A percentile compares a stretch with the other conserved stretches of the same genome.
These are phyloP conservation scores for Porites lutea DNA, from an alignment of 64 coral and sea anemone genomes.

Conservation along the genomic window DNA sequence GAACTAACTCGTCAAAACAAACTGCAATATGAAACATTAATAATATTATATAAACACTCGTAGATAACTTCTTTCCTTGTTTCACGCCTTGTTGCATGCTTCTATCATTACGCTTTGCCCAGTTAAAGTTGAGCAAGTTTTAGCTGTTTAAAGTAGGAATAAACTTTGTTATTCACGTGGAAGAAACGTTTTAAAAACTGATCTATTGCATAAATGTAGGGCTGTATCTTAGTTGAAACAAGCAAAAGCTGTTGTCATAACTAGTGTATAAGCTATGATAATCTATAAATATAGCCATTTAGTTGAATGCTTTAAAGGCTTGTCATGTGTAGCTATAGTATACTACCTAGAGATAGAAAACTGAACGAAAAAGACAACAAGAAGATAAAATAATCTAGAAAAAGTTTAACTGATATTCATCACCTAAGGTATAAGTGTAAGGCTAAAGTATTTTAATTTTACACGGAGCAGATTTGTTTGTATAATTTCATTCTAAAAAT, in stretches of 20 bases:
- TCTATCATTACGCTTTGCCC: neutral
- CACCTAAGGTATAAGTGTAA: neutral
- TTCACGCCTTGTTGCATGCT: neutral
- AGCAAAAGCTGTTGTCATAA: neutral
- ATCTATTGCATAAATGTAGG: neutral
- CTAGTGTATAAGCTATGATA: neutral
- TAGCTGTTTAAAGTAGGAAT: slow-evolving; percentile 8
- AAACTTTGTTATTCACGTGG: neutral
- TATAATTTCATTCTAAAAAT: neutral
- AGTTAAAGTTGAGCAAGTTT: neutral
- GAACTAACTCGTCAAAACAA: slow-evolving; percentile 21
- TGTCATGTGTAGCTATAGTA: neutral
- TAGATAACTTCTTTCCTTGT: neutral
- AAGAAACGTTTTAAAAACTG: neutral
- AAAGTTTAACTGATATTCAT: neutral
- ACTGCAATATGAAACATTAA: slow-evolving; percentile 36
- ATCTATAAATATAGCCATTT: neutral
- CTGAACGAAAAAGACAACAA: neutral
- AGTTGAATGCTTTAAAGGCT: neutral
- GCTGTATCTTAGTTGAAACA: neutral
- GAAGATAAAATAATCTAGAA: neutral
- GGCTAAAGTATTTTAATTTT: slow-evolving; percentile 15
- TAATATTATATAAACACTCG: neutral
- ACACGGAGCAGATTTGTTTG: slow-evolving; percentile 1
- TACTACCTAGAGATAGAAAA: neutral